Evolutionary conservation across 2,113 vertebrate species (phyloP).

Genomic region (Melanerpes formicivorus): DNA sequence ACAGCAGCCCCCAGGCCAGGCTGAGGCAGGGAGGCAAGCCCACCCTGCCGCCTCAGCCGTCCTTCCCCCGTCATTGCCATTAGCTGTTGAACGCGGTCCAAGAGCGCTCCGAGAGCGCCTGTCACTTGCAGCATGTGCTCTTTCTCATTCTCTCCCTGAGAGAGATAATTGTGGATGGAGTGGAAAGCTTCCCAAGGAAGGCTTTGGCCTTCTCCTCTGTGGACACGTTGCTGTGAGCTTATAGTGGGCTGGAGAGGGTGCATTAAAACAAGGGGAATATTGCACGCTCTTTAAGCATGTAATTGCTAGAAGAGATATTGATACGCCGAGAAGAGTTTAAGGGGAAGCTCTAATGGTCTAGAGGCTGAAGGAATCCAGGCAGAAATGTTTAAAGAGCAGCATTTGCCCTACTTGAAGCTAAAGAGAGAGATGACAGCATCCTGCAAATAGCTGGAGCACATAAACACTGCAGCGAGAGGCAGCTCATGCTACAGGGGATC

Average conservation of each 20-base stretch:
- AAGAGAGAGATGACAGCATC: conserved; percentile 26
- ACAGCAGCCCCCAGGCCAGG: not conserved
- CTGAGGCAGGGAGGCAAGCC: not conserved
- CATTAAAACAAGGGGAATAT: not conserved
- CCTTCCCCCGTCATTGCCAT: not conserved
- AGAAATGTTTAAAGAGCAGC: not conserved
- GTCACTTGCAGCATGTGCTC: not conserved
- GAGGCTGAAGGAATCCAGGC: not conserved
- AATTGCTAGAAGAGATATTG: not conserved
- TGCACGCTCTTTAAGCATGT: not conserved
- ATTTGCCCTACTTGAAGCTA: not conserved
- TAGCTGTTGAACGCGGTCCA: not conserved
- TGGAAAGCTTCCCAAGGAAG: not conserved
- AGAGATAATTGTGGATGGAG: not conserved
- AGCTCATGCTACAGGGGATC: not conserved
- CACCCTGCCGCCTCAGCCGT: not conserved
- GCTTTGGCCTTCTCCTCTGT: not conserved
- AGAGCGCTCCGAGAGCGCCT: not conserved
- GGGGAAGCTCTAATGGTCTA: not conserved
- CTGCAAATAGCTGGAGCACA: conserved; percentile 16
- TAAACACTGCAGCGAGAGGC: not conserved
- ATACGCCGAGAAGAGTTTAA: not conserved
- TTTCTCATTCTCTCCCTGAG: not conserved
- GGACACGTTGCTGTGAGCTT: not conserved
- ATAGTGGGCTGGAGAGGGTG: not conserved